A percentile compares a stretch with the other conserved stretches of the same genome.
Evolutionary conservation across 2,113 vertebrate genomes (phyloP).

Genomic region (Shinisaurus crocodilurus): DNA sequence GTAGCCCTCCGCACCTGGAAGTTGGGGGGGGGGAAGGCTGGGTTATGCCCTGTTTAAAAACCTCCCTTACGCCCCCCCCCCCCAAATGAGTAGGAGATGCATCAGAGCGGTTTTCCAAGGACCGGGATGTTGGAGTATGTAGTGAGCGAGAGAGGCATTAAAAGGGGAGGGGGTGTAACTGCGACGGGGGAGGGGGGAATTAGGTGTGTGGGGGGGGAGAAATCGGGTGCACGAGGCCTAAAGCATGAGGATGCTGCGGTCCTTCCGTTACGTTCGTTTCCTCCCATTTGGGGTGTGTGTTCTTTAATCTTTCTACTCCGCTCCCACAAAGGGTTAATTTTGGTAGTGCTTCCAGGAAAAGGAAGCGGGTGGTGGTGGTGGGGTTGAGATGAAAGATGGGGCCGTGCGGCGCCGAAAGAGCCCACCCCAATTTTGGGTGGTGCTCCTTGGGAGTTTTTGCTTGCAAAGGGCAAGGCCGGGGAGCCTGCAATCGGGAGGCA

Average conservation of each 20-base stretch:
- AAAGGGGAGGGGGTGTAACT: too few relatives aligned
- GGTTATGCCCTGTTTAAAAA: too few relatives aligned
- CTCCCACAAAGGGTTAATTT: background rate
- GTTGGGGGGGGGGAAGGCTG: too few relatives aligned
- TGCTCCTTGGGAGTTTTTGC: too few relatives aligned
- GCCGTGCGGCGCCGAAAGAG: background rate
- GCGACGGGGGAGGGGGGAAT: rapidly evolving
- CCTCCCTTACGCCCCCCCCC: too few relatives aligned
- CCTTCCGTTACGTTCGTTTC: too few relatives aligned
- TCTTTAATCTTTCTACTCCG: background rate
- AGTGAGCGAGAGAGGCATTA: background rate
- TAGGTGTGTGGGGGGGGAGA: background rate
- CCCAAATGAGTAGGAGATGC: too few relatives aligned
- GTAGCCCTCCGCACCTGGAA: too few relatives aligned
- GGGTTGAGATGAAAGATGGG: background rate
- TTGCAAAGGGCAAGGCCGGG: background rate
- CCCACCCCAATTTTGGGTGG: background rate
- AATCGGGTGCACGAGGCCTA: too few relatives aligned
- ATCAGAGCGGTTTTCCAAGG: background rate
- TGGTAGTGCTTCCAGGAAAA: background rate
- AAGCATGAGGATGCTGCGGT: background rate
- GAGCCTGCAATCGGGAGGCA: rapidly evolving
- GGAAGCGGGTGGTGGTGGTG: background rate
- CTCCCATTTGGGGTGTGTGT: too few relatives aligned
- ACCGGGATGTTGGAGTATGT: too few relatives aligned